phyloP scores from a whole-genome alignment of 1,140 invertebrate species.

The Micrasema minimum region DNA sequence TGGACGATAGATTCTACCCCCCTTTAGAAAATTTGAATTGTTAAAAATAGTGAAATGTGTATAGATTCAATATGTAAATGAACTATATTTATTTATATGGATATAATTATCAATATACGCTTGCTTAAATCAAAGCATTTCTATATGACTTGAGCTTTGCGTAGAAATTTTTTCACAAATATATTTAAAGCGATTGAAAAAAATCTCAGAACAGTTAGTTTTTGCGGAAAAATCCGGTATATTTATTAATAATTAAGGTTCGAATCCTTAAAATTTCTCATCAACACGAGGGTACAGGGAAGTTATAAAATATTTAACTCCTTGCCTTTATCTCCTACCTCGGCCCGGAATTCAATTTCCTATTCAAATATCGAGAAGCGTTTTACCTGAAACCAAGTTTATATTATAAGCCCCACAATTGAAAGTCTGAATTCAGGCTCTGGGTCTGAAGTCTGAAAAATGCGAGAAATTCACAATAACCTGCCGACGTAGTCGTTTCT shows the following conservation, averaged over 20 bases:
- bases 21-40: too few species aligned
- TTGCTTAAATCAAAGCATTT: too few species aligned
- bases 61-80: too few species aligned
- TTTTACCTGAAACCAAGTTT: constrained; percentile 36
- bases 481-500: constrained; percentile 30
- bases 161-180: too few species aligned
- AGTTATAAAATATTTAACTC: constrained; percentile 21
- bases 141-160: too few species aligned
- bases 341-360: constrained; percentile 28
- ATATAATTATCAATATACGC: too few species aligned
- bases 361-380: constrained; percentile 33
- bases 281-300: neutral
- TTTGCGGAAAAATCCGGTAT: neutral
- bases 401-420: constrained; percentile 35
- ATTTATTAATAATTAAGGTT: too few species aligned
- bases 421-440: constrained; percentile 22
- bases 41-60: too few species aligned
- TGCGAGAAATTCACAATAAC: constrained; percentile 41
- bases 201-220: neutral
- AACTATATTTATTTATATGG: too few species aligned
- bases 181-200: too few species aligned
- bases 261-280: neutral
- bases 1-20: too few species aligned
- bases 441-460: constrained; percentile 35
- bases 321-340: constrained; percentile 13